phyloP scores from a whole-genome alignment of 2,888 invertebrate species.

The Chaitophorus viminalis region DNA sequence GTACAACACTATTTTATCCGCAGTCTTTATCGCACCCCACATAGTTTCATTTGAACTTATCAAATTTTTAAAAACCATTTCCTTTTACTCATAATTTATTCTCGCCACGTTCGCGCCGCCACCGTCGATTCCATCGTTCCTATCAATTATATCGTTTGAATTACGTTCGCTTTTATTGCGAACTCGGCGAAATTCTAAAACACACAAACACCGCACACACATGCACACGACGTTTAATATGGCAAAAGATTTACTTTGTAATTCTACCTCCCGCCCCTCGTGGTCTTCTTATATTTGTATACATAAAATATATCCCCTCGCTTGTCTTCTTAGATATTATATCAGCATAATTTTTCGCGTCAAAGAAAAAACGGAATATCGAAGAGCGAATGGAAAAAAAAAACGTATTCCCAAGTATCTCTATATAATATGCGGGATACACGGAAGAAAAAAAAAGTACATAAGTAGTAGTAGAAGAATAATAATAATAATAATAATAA shows the following conservation, averaged over 20 bases:
- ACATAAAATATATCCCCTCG: not conserved
- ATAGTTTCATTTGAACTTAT: not conserved
- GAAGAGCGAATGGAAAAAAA: not conserved
- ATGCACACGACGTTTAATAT: not conserved
- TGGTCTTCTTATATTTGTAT: no score
- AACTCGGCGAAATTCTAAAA: not conserved
- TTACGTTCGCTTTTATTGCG: constrained; percentile 16
- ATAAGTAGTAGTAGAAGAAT: not conserved
- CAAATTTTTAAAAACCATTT: constrained; percentile 40
- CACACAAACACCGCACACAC: no score
- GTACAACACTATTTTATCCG: not conserved
- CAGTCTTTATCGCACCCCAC: not conserved
- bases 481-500: not conserved
- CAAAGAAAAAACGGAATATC: not conserved
- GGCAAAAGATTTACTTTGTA: not conserved
- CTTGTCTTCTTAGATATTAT: not conserved
- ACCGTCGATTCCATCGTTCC: constrained; percentile 1
- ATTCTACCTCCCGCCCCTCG: no score
- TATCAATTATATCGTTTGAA: constrained; percentile 37
- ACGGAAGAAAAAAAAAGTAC: not conserved
- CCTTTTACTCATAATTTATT: constrained; percentile 33
- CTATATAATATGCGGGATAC: not conserved
- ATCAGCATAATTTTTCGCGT: not conserved
- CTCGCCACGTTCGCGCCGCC: not conserved
- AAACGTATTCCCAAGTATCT: not conserved